Conservation (phyloP, 2,888 invertebrate species). For the Aleiodes leptofemur region DNA sequence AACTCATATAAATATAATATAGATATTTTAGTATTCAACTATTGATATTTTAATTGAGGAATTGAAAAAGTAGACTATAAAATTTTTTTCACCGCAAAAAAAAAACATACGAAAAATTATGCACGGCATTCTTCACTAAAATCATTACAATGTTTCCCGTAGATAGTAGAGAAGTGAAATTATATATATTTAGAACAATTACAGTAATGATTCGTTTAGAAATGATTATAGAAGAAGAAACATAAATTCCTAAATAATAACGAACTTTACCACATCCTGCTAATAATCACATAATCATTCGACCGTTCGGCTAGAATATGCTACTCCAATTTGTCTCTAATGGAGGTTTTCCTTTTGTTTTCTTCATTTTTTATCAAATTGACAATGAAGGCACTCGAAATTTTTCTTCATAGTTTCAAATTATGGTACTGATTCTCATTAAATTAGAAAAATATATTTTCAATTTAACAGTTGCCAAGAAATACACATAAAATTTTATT, state of each 20-base stretch:
- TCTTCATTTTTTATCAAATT: conserved; percentile 42
- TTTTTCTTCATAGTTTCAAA: conserved; percentile 32
- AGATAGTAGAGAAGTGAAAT: conserved; percentile 46
- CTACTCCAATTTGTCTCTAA: conserved; percentile 48
- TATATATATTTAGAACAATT: conserved; percentile 61
- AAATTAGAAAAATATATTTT: conserved; percentile 5
- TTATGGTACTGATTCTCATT: not conserved
- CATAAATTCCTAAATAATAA: conserved; percentile 70
- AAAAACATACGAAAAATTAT: conserved; percentile 24
- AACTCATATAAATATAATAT: conserved; percentile 46
- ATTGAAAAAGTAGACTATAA: conserved; percentile 21
- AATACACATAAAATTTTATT: not conserved
- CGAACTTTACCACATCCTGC: conserved; percentile 68
- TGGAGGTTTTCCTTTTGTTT: conserved; percentile 38
- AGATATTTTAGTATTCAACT: conserved; percentile 22
- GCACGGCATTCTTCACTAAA: conserved; percentile 28
- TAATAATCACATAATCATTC: conserved; percentile 67
- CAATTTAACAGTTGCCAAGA: conserved; percentile 1
- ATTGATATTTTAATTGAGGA: conserved; percentile 24
- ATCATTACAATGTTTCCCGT: conserved; percentile 35
- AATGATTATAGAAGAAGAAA: conserved; percentile 58
- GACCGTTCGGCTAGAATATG: conserved; percentile 53
- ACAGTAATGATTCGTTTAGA: conserved; percentile 65
- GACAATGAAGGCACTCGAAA: conserved; percentile 59
- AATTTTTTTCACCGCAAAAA: conserved; percentile 12